Base-by-base conservation (phyloP, 1,140 invertebrate genomes). In the Ctenoplectra terminalis region DNA sequence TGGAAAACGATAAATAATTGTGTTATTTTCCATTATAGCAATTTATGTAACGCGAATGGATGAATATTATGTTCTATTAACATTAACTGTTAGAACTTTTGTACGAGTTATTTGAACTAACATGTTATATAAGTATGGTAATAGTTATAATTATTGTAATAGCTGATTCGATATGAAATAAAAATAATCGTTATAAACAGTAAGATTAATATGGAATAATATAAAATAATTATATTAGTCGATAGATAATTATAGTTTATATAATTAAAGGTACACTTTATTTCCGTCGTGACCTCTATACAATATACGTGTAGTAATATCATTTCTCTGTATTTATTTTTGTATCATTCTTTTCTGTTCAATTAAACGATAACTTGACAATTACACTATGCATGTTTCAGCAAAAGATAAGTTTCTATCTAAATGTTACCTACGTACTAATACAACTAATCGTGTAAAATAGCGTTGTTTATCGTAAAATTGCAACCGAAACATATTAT, bases 211-310 rank as follows among this genome's bases (percentile, higher is more conserved):
- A n/a, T n/a, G n/a, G n/a, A n/a, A n/a, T n/a, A n/a, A n/a, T n/a
- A n/a, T n/a, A n/a, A n/a, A n/a, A n/a, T n/a, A n/a, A n/a, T n/a
- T n/a, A n/a, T n/a, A n/a, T n/a, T 6, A n/a, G n/a, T 37, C 40
- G 9, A 37, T n/a, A 37, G 46, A 64, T 64, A 29, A 29, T 46
- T 26, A 20, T 20, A 29, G 26, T 29, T 29, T 40, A 75, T 13
- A 37, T 50, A 64, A 63, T 75, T 52, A 46, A 31, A 43, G 29
- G 37, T 37, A 23, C 7, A 64, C 11, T 50, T 37, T 64, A 75
- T 64, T 63, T 75, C 5, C 6, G 31, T 61, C 31, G 37, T 61
- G 72, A 61, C 8, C 58, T 74, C 60, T 61, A 61, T 40, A 40
- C 13, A 17, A 23, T n/a, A n/a, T n/a, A n/a, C 40, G 40, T 60